phyloP scores from a whole-genome alignment of 2,888 invertebrate genomes.

The Acrobasis suavella region DNA sequence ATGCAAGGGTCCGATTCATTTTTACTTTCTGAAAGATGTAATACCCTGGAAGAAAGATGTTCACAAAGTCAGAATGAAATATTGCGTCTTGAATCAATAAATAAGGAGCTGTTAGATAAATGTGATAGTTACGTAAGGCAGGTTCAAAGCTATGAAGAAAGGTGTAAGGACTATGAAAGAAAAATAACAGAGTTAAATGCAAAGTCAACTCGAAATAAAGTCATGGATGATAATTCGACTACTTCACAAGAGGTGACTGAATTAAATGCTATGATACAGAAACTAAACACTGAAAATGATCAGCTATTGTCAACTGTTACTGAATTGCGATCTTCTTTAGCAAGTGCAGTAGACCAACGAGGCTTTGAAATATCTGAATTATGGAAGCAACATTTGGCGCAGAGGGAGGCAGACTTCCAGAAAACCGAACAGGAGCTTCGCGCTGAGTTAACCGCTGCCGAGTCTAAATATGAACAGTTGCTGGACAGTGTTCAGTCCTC shows the following conservation, averaged over 20 bases:
- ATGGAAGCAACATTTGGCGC: conserved; percentile 86
- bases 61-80: conserved; percentile 58
- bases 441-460: conserved; percentile 75
- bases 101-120: conserved; percentile 43
- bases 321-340: conserved; percentile 70
- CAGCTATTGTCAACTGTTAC: conserved; percentile 70
- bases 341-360: conserved; percentile 84
- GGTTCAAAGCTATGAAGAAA: conserved; percentile 43
- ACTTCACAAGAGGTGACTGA: conserved; percentile 48
- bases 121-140: conserved; percentile 44
- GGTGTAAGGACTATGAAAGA: conserved; percentile 48
- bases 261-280: conserved; percentile 56
- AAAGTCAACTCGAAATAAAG: conserved; percentile 42
- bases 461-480: conserved; percentile 73
- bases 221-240: not conserved
- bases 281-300: conserved; percentile 71
- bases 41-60: conserved; percentile 54
- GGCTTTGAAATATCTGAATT: conserved; percentile 86
- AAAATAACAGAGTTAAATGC: conserved; percentile 54
- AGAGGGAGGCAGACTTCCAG: conserved; percentile 84
- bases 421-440: conserved; percentile 75
- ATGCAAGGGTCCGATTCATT: conserved; percentile 35
- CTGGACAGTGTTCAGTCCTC: conserved; percentile 72
- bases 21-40: conserved; percentile 47
- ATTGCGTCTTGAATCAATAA: conserved; percentile 53